These are phyloP conservation scores for Trichogramma evanescens DNA, from an alignment of 2,888 invertebrate genomes.

Conservation along the genomic window DNA sequence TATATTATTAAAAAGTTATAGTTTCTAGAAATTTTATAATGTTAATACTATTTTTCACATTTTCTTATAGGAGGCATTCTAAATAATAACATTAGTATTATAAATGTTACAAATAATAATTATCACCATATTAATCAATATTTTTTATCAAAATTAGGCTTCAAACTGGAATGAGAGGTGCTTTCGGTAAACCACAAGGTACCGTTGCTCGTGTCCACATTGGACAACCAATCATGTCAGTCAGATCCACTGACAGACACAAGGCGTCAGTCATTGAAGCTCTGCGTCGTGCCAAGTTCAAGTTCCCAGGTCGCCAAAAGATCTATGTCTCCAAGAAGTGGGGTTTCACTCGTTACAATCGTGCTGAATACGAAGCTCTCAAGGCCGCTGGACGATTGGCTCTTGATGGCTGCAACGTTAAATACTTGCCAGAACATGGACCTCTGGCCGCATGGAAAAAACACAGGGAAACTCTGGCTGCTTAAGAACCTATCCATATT, in stretches of 20 bases:
- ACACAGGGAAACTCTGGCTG: slow-evolving; percentile 59
- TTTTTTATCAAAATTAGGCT: slow-evolving; percentile 58
- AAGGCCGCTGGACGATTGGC: slow-evolving; percentile 76
- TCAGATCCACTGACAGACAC: slow-evolving; percentile 90
- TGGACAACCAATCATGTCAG: slow-evolving; percentile 98
- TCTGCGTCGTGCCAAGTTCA: slow-evolving; percentile 98
- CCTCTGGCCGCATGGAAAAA: slow-evolving; percentile 89
- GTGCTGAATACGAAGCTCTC: slow-evolving; percentile 80
- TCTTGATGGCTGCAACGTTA: slow-evolving; percentile 89
- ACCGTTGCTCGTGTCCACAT: slow-evolving; percentile 99
- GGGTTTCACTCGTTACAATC: slow-evolving; percentile 98
- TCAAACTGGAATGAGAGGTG: slow-evolving; percentile 99
- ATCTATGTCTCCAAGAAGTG: slow-evolving; percentile 97
- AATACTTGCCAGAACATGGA: slow-evolving; percentile 92
- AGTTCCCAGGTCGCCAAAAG: slow-evolving; percentile 99
- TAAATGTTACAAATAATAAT: too few species aligned
- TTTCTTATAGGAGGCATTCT: too few species aligned
- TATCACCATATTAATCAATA: too few species aligned
- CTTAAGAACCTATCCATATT: too few species aligned
- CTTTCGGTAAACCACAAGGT: slow-evolving; percentile 98
- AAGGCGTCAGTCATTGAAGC: slow-evolving; percentile 96
- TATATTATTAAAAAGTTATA: too few species aligned
- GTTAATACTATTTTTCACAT: too few species aligned
- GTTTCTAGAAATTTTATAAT: too few species aligned
- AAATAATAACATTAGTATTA: too few species aligned